Evolutionary conservation across 1,140 invertebrate genomes (phyloP), one percentile per base, ranked within the genome.

Genomic region (Leptonema lineaticorne): DNA sequence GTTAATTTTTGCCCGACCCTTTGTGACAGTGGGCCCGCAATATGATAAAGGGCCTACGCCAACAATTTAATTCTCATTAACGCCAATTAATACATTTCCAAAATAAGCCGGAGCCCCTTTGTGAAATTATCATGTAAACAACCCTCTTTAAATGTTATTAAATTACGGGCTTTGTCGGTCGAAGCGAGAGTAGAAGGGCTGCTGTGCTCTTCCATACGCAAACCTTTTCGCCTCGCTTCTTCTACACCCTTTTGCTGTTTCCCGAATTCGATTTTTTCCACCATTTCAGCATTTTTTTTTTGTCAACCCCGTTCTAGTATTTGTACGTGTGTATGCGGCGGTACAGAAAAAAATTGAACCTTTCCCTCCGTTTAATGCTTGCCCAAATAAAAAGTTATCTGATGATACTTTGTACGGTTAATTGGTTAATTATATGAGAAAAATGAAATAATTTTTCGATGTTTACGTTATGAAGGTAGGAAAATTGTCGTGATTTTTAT

Each of bases 121-220:
- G 62, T 26, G 37, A 69, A 69, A 64, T 69, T 69, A 69, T 65
- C 63, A 59, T 65, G 68, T 69, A 69, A 69, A 69, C 68, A 69
- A 65, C 53, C 68, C 68, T 69, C 68, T 69, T 69, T 69, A 69
- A 69, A 69, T 69, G 62, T 65, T 69, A 69, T 69, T 69, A 69
- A 69, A 69, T 69, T 69, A 69, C 68, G 30, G 48, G 33, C 68
- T 64, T 64, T 69, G 67, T 69, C 56, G 29, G 16, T 9, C 37
- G 22, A 16, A 11, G 18, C 18, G 5, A 2, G 18, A 53, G 18
- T 11, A 5, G 48, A 20, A 5, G 48, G 24, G 11, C n/a, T n/a
- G n/a, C 6, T 16, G 22, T 28, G 57, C 9, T 24, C 22, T n/a
- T 22, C 6, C 22, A 37, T 8, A 37, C 7, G 45, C 37, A n/a